phyloP scores from a whole-genome alignment of 2,888 invertebrate species.

The Eristalinus aeneus region DNA sequence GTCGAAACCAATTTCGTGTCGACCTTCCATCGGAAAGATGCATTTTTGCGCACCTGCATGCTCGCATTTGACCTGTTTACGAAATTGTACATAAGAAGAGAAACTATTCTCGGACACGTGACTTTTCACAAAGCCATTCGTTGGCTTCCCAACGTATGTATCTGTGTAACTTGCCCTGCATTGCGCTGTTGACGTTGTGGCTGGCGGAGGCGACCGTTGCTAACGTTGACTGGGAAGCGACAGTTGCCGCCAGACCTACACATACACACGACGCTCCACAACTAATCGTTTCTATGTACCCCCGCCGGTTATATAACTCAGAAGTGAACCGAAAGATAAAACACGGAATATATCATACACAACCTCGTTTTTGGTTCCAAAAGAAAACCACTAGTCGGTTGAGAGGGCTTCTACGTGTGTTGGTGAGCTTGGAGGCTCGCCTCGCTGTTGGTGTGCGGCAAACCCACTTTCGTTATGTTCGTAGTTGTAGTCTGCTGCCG shows the following conservation, averaged over 20 bases:
- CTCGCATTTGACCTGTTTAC: neutral
- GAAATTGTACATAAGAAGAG: neutral
- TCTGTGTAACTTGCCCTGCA: neutral
- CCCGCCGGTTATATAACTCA: slow-evolving; percentile 52
- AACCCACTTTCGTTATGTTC: slow-evolving; percentile 69
- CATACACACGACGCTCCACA: neutral
- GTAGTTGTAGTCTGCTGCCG: slow-evolving; percentile 51
- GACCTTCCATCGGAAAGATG: slow-evolving; percentile 6
- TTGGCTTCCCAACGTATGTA: neutral
- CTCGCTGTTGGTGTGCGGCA: slow-evolving; percentile 72
- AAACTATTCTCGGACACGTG: slow-evolving; percentile 42
- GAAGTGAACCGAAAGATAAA: slow-evolving; percentile 54
- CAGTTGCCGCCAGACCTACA: neutral
- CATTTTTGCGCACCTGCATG: slow-evolving; percentile 36
- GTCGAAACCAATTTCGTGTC: neutral
- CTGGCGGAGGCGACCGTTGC: neutral
- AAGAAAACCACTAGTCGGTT: slow-evolving; percentile 41
- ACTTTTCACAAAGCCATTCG: neutral
- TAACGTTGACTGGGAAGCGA: neutral
- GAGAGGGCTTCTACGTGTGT: slow-evolving; percentile 33
- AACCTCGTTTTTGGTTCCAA: slow-evolving; percentile 31
- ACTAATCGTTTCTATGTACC: slow-evolving; percentile 50
- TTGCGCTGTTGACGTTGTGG: neutral
- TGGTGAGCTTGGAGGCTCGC: slow-evolving; percentile 75
- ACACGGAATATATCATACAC: slow-evolving; percentile 8